Evolutionary conservation across 1,140 invertebrate genomes (phyloP).

Genomic region (Brachionus koreanus): DNA sequence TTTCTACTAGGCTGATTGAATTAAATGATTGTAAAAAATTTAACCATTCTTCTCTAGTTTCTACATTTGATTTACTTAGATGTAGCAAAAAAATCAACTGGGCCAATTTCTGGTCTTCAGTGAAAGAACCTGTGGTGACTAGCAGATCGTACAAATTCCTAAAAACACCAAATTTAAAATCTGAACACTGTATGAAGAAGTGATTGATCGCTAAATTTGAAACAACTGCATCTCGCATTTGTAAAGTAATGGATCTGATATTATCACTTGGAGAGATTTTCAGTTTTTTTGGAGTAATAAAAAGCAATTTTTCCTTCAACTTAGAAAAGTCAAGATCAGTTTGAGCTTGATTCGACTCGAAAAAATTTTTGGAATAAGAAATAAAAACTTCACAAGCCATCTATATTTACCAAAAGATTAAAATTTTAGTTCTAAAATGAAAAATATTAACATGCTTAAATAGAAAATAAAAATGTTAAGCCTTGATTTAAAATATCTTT

Average conservation of each 20-base stretch:
- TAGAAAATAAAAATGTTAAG: not conserved
- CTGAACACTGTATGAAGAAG: not conserved
- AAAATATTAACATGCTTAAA: not conserved
- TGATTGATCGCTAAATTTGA: not conserved
- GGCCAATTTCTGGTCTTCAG: not conserved
- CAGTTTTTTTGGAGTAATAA: not conserved
- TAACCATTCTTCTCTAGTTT: not conserved
- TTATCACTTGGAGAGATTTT: conserved; percentile 3
- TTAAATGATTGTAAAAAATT: not conserved
- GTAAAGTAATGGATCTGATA: not conserved
- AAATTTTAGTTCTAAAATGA: not conserved
- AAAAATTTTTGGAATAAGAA: not conserved
- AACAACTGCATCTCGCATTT: conserved; percentile 3
- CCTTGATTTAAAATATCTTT: too few relatives aligned
- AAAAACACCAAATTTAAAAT: not conserved
- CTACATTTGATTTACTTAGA: not conserved
- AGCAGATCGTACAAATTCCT: not conserved
- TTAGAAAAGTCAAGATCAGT: not conserved
- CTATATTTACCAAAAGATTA: not conserved
- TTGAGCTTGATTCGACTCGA: not conserved
- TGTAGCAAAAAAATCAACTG: not conserved
- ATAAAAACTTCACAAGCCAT: not conserved
- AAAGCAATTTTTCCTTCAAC: not conserved
- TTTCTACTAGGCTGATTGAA: not conserved
- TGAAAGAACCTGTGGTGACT: not conserved